Percentiles rank a stretch among this genome's conserved stretches.
These are phyloP conservation scores for Willowsia nigromaculata DNA, from an alignment of 2,888 invertebrate genomes.

Conservation along the genomic window DNA sequence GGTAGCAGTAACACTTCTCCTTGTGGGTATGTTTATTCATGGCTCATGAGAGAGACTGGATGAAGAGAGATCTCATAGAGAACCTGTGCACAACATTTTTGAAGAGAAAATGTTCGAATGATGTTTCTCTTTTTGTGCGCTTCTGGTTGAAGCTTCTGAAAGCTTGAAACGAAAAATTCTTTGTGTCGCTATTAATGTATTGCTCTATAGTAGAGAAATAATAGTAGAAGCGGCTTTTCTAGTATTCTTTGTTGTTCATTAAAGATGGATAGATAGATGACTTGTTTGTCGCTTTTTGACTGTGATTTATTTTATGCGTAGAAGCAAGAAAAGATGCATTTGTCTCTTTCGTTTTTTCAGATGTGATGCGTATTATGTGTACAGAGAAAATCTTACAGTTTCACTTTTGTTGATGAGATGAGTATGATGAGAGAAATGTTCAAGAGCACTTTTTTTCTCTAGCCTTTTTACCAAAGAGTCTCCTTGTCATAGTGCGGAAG, in stretches of 20 bases:
- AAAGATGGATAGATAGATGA: background rate
- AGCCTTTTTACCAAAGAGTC: background rate
- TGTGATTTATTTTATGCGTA: slow-evolving; percentile 13
- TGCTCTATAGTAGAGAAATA: background rate
- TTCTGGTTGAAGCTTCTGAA: too few species aligned
- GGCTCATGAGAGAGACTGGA: background rate
- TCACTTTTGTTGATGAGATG: background rate
- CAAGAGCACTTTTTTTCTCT: background rate
- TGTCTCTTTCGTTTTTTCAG: background rate
- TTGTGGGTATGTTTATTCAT: too few species aligned
- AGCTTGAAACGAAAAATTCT: background rate
- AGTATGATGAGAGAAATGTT: background rate
- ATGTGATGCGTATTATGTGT: too few species aligned
- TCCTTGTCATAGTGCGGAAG: background rate
- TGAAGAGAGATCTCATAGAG: background rate
- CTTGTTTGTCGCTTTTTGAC: slow-evolving; percentile 24
- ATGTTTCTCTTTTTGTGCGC: background rate
- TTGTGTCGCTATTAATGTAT: too few species aligned
- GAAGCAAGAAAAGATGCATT: background rate
- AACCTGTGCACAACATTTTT: background rate
- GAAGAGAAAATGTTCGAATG: background rate
- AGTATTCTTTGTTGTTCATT: background rate
- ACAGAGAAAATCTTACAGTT: too few species aligned
- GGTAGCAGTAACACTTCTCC: too few species aligned
- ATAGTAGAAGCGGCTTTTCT: background rate